Evolutionary conservation across 2,888 invertebrate genomes (phyloP).

Genomic region (Tanypteryx hageni): DNA sequence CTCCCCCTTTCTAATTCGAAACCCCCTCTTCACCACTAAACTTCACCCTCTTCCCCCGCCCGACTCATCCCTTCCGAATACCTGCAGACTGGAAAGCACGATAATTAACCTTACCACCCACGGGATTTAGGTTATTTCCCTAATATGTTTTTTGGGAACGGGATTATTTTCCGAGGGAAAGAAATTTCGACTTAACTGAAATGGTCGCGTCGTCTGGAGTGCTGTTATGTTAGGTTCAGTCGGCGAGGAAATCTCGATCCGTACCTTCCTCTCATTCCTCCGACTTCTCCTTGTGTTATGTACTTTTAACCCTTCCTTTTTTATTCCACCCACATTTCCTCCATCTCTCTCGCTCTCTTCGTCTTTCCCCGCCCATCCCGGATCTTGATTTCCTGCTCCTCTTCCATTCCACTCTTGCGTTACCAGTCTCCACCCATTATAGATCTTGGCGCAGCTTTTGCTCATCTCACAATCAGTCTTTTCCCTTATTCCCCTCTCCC

Average conservation of each 20-base stretch:
- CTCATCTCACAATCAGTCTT: too few species aligned
- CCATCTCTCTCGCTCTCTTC: background rate
- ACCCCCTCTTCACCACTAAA: background rate
- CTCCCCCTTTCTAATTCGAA: background rate
- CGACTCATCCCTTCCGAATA: background rate
- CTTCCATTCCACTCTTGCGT: too few species aligned
- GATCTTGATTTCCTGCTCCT: too few species aligned
- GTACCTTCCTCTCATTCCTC: background rate
- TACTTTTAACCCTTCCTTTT: background rate
- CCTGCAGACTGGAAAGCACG: background rate
- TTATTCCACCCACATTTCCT: background rate
- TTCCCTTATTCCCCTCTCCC: too few species aligned
- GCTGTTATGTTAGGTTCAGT: background rate
- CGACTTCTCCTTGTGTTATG: background rate
- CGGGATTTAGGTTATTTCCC: background rate
- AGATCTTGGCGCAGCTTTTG: too few species aligned
- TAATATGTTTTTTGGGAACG: background rate
- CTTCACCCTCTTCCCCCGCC: background rate
- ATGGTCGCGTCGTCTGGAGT: background rate
- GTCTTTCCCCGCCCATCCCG: too few species aligned
- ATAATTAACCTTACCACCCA: background rate
- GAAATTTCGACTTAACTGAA: constrained; percentile 18
- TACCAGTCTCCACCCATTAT: too few species aligned
- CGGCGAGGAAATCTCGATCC: background rate
- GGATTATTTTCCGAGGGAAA: background rate